A percentile compares a stretch with the other conserved stretches of the same genome.
Conservation (phyloP, 2,888 invertebrate species). For the Chorisops tibialis region DNA sequence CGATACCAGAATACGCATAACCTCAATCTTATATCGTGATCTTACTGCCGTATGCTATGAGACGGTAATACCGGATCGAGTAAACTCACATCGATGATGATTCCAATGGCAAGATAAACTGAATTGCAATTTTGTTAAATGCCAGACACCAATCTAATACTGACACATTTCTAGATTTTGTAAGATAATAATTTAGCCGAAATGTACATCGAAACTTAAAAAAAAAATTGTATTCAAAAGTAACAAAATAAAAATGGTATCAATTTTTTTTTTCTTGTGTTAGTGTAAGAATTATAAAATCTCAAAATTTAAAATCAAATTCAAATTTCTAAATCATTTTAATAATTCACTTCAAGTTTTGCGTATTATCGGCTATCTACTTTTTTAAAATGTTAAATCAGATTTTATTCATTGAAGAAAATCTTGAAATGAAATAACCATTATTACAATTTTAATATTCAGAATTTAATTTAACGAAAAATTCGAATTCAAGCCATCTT, state of each 20-base stretch:
- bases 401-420: too few species aligned
- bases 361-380: too few species aligned
- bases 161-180: too few species aligned
- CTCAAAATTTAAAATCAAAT: not conserved
- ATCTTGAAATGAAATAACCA: too few species aligned
- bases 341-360: not conserved
- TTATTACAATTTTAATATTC: too few species aligned
- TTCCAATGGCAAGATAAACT: constrained; percentile 7
- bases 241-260: not conserved
- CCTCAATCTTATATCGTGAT: not conserved
- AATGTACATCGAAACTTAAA: not conserved
- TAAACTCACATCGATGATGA: constrained; percentile 9
- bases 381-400: too few species aligned
- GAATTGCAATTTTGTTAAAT: too few species aligned
- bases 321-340: not conserved
- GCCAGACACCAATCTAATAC: too few species aligned
- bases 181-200: not conserved
- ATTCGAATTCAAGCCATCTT: too few species aligned
- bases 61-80: constrained; percentile 13
- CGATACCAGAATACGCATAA: constrained; percentile 19
- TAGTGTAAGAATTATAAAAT: not conserved
- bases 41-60: not conserved
- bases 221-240: not conserved
- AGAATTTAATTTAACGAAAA: too few species aligned
- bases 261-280: not conserved